phyloP scores from a whole-genome alignment of 35 echinoderm and acorn worm genomes.

The Eucidaris tribuloides region DNA sequence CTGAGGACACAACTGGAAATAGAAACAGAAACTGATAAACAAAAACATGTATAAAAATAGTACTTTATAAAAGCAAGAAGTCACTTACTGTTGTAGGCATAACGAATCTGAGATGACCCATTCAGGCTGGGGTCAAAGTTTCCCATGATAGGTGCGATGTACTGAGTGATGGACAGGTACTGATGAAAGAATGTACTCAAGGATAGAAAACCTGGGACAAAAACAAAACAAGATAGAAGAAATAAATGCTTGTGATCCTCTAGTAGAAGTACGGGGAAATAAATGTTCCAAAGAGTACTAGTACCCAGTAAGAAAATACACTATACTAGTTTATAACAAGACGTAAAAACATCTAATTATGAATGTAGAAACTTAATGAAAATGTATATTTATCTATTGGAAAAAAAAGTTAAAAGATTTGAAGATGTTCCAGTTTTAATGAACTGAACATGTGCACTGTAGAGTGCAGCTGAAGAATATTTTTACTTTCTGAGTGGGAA shows the following conservation, averaged over 20 bases:
- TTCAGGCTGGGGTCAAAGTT: constrained; percentile 92
- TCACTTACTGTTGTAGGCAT: constrained; percentile 81
- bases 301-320: background rate
- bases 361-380: background rate
- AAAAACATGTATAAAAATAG: background rate
- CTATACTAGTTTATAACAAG: background rate
- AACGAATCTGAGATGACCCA: constrained; percentile 64
- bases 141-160: constrained; percentile 93
- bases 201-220: constrained; percentile 75
- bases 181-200: constrained; percentile 78
- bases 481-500: no score
- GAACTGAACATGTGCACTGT: no score
- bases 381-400: background rate
- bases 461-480: no score
- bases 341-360: background rate
- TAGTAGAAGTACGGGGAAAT: background rate
- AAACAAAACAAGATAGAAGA: background rate
- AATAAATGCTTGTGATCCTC: background rate
- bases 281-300: background rate
- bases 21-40: no score
- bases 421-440: no score
- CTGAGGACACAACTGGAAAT: no score
- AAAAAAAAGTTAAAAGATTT: no score
- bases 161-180: constrained; percentile 76
- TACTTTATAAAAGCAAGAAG: no score